Conservation (phyloP, 2,113 vertebrate species). For the Cricetomys ansorgei region DNA sequence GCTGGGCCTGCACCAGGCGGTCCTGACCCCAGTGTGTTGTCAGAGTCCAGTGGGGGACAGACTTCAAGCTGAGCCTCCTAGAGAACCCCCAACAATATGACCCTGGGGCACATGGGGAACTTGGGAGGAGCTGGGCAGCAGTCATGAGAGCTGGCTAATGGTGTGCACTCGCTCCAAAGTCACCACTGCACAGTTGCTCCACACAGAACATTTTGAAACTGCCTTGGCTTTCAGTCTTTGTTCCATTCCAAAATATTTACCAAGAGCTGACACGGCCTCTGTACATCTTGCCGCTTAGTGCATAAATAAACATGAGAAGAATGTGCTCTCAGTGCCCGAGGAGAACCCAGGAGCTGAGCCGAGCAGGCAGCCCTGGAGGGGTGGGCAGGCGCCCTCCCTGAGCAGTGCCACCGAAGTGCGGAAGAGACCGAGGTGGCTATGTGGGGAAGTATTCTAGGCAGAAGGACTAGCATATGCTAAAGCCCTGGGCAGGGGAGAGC, state of each 20-base stretch:
- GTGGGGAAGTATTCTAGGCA: not conserved
- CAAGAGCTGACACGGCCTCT: not conserved
- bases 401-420: not conserved
- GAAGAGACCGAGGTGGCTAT: not conserved
- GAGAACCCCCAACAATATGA: not conserved
- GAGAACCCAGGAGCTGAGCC: not conserved
- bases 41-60: not conserved
- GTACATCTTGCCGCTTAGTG: no score
- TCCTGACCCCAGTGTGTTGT: not conserved
- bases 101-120: not conserved
- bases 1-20: not conserved
- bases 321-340: rapidly evolving
- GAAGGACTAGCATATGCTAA: not conserved
- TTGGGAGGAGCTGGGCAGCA: not conserved
- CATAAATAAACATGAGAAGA: not conserved
- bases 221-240: not conserved
- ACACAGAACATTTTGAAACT: not conserved
- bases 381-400: not conserved
- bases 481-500: not conserved
- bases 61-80: not conserved
- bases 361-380: not conserved
- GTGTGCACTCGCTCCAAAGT: no score
- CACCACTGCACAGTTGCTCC: not conserved
- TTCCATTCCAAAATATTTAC: not conserved
- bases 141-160: not conserved